Conservation (phyloP, 2,888 invertebrate genomes). For the Allophyes oxyacanthae region DNA sequence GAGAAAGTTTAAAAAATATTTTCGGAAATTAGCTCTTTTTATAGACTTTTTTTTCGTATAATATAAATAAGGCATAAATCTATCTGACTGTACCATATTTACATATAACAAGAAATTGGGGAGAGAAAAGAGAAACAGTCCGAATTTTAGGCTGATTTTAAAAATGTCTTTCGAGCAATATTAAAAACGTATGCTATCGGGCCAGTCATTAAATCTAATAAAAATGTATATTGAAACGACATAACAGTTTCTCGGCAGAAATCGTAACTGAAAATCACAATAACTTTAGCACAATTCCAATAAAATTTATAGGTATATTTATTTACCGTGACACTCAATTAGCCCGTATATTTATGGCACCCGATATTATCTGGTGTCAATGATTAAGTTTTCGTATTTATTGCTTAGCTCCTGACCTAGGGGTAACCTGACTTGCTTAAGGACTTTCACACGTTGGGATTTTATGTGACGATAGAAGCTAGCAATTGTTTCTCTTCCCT, state of each 20-base stretch:
- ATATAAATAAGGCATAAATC: no score
- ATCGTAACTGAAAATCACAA: conserved; percentile 10
- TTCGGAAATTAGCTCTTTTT: no score
- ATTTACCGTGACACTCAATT: conserved; percentile 44
- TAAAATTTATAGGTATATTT: conserved; percentile 24
- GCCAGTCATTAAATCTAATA: background rate
- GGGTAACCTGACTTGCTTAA: conserved; percentile 19
- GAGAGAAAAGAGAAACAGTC: no score
- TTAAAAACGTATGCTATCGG: no score
- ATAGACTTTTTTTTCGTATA: no score
- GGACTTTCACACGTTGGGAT: conserved; percentile 8
- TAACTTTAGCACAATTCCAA: background rate
- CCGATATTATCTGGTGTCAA: conserved; percentile 29
- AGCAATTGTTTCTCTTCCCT: background rate
- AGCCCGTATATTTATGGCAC: conserved; percentile 39
- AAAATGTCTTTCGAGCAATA: no score
- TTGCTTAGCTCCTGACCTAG: conserved; percentile 37
- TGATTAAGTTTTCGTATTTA: conserved; percentile 37
- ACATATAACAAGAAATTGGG: no score
- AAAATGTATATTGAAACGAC: background rate
- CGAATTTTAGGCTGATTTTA: no score
- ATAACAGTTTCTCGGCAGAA: background rate
- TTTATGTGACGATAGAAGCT: no score
- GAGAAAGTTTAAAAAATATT: no score
- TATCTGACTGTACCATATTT: no score